Evolutionary conservation across 2,888 invertebrate species (phyloP).

Genomic region (Temnothorax unifasciatus): DNA sequence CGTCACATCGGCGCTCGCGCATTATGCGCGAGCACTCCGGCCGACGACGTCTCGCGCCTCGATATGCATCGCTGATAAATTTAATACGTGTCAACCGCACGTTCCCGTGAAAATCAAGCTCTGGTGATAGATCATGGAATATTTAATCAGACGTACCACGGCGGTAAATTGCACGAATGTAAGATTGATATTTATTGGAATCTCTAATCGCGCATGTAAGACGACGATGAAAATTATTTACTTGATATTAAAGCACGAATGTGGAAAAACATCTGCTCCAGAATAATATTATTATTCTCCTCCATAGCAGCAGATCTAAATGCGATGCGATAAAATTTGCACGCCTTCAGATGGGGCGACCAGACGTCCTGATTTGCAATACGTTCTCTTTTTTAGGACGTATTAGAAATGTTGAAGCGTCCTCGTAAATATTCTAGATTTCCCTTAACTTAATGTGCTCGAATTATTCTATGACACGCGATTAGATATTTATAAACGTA

Average conservation of each 20-base stretch:
- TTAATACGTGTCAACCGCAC: conserved; percentile 52
- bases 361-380: conserved; percentile 2
- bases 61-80: conserved; percentile 51
- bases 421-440: conserved; percentile 22
- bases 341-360: background rate
- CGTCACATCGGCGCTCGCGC: conserved; percentile 37
- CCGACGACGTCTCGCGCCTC: conserved; percentile 42
- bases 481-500: conserved; percentile 27
- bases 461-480: background rate
- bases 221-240: background rate
- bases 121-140: conserved; percentile 37
- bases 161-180: conserved; percentile 26
- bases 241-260: background rate
- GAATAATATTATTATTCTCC: background rate
- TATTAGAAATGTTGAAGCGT: background rate
- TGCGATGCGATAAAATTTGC: conserved; percentile 31
- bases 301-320: background rate
- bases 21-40: conserved; percentile 31
- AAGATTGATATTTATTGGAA: conserved; percentile 29
- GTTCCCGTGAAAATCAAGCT: conserved; percentile 40
- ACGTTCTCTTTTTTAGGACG: background rate
- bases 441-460: background rate
- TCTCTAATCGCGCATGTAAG: background rate
- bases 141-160: conserved; percentile 31
- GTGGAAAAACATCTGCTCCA: background rate